Evolutionary conservation across 2,797 vertebrate genomes (phyloP), one percentile per base, ranked within the genome.

Genomic region (Gobionotothen gibberifrons): DNA sequence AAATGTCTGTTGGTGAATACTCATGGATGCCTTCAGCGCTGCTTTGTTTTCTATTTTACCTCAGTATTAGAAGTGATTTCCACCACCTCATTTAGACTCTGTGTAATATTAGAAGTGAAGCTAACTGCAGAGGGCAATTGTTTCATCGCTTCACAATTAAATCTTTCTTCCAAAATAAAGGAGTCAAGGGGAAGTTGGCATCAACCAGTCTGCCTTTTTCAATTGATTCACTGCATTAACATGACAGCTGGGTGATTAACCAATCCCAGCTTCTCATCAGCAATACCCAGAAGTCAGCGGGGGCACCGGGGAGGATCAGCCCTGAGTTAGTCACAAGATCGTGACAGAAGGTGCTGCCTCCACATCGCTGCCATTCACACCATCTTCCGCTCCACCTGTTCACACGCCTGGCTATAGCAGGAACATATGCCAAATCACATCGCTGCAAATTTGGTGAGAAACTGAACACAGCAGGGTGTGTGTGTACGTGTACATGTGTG

Each of bases 341-440:
- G 69, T 70, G 85, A 92, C 90, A 92, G 89, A 91, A 87, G 90
- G 85, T 56, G 79, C 72, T 39, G 62, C 68, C 54, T 72, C 73
- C 66, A 40, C 69, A 69, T 84, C 32, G 59, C 85, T 67, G 76
- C 76, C 74, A 39, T 89, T 92, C 83, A 82, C 90, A 90, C 87
- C 82, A 82, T 92, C 83, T 78, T 81, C 83, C 59, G 64, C 82
- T 82, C 88, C 93, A 93, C 93, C 92, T 93, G 92, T 90, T 93
- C 89, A 81, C 81, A 86, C 69, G 63, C 72, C 81, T 82, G 79
- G 77, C 74, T 81, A 66, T 84, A 75, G 83, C 84, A 68, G 88
- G 83, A 94, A 72, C 93, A 93, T 94, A 94, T 93, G 93, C 84
- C 86, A 88, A 89, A 88, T 89, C 46, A 82, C 81, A 87, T 88